These are phyloP conservation scores for Entomobrya multifasciata DNA, from an alignment of 2,888 invertebrate species.

Conservation along the genomic window DNA sequence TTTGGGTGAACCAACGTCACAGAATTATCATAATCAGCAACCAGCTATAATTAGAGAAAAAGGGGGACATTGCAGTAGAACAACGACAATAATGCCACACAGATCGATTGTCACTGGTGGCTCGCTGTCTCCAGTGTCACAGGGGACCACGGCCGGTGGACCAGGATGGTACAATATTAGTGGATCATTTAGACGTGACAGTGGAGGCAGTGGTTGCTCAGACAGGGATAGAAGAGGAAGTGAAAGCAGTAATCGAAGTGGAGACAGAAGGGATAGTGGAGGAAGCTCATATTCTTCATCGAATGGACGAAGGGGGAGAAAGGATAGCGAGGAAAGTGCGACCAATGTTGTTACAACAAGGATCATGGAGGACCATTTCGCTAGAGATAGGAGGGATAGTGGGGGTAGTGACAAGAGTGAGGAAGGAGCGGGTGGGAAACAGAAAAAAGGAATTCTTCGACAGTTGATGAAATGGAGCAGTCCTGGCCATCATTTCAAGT, in stretches of 20 bases:
- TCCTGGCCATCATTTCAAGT: slow-evolving; percentile 67
- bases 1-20: slow-evolving; percentile 10
- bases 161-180: slow-evolving; percentile 1
- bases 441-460: slow-evolving; percentile 73
- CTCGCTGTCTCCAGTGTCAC: slow-evolving; percentile 51
- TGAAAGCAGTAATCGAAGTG: slow-evolving; percentile 55
- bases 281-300: slow-evolving; percentile 49
- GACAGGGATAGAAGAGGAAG: slow-evolving; percentile 55
- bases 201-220: slow-evolving; percentile 55
- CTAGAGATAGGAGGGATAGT: slow-evolving; percentile 50
- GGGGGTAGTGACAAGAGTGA: slow-evolving; percentile 63
- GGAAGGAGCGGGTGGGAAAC: slow-evolving; percentile 5
- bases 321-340: slow-evolving; percentile 57
- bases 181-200: slow-evolving; percentile 58
- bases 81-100: slow-evolving; percentile 58
- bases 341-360: slow-evolving; percentile 24
- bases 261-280: slow-evolving; percentile 58
- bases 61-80: slow-evolving; percentile 59
- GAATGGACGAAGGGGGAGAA: slow-evolving; percentile 48
- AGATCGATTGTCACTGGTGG: slow-evolving; percentile 40
- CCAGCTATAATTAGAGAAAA: slow-evolving; percentile 42
- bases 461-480: slow-evolving; percentile 78
- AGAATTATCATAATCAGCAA: slow-evolving; percentile 16
- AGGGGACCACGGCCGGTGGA: neutral
- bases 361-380: slow-evolving; percentile 12